Base-by-base conservation (phyloP, 2,797 vertebrate genomes). In the Hyperoplus lanceolatus region DNA sequence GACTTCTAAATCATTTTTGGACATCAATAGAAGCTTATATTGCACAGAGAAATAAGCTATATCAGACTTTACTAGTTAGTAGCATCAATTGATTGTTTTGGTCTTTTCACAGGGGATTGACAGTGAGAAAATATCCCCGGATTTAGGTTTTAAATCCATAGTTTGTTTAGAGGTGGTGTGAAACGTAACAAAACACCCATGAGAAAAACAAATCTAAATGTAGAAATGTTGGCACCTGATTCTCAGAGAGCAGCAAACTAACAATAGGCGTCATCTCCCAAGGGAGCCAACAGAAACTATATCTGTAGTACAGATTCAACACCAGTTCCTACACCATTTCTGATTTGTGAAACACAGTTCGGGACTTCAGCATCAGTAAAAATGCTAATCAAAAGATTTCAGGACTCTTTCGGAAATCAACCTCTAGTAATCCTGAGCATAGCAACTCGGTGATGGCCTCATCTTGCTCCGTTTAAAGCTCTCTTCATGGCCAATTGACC, bases 401-500 rank as follows among this genome's bases (percentile, higher is more conserved):
- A 16, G 2, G 45, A 58, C 21, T 75, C 29, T 21, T 39, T 79
- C 41, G 46, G 73, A 70, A 58, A 38, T 11, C 59, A 72, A 50
- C 67, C 58, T 81, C 3, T 13, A 57, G 61, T 63, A 78, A 51
- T 56, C 59, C 57, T n/a, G 68, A 77, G 71, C 77, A 71, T 71
- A 83, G 75, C 80, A 84, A 81, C 87, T 87, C 81, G 82, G 86
- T 88, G 79, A 91, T 84, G 77, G 83, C 75, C 81, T 89, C 85
- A 85, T 85, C 80, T 89, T 80, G 78, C 79, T 80, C 84, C 5
- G 67, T 90, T 93, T 92, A 90, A 93, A 90, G 82, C 90, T 90
- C 83, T 94, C 91, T 94, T 94, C 93, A 95, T 90, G 93, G 91
- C 91, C 93, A 96, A 94, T 95, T 95, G 94, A 92, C 91, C 91